A percentile compares a stretch with the other conserved stretches of the same genome.
These are phyloP conservation scores for Syngnathus acus DNA, from an alignment of 2,797 vertebrate species.

Conservation along the genomic window DNA sequence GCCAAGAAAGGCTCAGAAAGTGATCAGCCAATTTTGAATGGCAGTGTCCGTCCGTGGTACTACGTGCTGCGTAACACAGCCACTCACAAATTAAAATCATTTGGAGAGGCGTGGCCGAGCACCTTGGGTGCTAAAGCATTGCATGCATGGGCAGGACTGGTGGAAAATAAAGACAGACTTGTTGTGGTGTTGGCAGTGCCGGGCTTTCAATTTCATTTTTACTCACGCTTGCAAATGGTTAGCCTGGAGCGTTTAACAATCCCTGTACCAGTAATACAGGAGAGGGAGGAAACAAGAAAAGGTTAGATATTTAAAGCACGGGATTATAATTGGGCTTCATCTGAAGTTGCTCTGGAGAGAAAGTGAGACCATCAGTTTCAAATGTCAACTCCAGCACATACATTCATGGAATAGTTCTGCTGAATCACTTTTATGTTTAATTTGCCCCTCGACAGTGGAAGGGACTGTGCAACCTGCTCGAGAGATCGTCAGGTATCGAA, in stretches of 20 bases:
- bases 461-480: too few species aligned
- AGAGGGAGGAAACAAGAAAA: constrained; percentile 48
- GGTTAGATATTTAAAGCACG: constrained; percentile 28
- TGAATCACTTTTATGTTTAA: neutral
- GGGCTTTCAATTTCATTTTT: constrained; percentile 41
- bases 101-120: constrained; percentile 28
- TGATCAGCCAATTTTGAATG: neutral
- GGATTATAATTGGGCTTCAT: constrained; percentile 8
- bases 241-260: constrained; percentile 75
- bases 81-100: neutral
- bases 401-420: neutral
- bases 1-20: neutral
- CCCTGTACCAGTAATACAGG: constrained; percentile 59
- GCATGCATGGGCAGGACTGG: constrained; percentile 37
- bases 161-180: constrained; percentile 1
- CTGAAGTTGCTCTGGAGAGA: constrained; percentile 6
- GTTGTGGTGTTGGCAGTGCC: constrained; percentile 9
- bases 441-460: neutral
- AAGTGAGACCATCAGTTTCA: constrained; percentile 15
- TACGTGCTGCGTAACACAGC: neutral
- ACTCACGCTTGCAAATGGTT: constrained; percentile 75
- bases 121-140: constrained; percentile 61
- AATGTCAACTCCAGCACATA: neutral
- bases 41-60: neutral
- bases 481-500: neutral